Evolutionary conservation across 2,888 invertebrate genomes (phyloP).

Genomic region (Polietes domitor): DNA sequence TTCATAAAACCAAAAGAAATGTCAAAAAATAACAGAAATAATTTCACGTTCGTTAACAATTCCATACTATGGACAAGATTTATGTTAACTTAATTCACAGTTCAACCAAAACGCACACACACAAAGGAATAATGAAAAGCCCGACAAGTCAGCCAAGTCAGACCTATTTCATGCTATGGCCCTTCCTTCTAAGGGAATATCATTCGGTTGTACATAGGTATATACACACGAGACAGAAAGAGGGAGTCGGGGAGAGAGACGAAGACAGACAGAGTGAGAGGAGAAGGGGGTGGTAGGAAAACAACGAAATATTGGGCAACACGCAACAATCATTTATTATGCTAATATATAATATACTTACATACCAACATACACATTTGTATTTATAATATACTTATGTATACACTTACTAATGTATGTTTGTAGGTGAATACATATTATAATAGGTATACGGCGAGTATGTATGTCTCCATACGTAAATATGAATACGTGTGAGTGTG

Average conservation of each 20-base stretch:
- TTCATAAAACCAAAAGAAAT: constrained; percentile 8
- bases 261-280: no score
- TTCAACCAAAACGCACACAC: neutral
- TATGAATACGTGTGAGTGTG: neutral
- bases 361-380: neutral
- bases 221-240: no score
- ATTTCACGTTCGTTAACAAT: constrained; percentile 23
- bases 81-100: constrained; percentile 7
- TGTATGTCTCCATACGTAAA: neutral
- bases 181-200: neutral
- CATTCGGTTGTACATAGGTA: neutral
- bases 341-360: constrained; percentile 4
- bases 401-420: constrained; percentile 3
- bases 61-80: constrained; percentile 17
- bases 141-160: neutral
- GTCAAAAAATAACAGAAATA: constrained; percentile 19
- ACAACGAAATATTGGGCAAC: constrained; percentile 10
- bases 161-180: neutral
- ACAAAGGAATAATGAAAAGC: neutral
- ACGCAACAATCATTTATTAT: constrained; percentile 38
- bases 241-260: no score
- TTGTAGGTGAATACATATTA: neutral
- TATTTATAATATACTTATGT: neutral
- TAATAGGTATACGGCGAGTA: neutral
- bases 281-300: neutral